Percentiles rank a stretch among this genome's conserved stretches.
Conservation (phyloP, 2,113 vertebrate genomes). For the Larimichthys crocea region DNA sequence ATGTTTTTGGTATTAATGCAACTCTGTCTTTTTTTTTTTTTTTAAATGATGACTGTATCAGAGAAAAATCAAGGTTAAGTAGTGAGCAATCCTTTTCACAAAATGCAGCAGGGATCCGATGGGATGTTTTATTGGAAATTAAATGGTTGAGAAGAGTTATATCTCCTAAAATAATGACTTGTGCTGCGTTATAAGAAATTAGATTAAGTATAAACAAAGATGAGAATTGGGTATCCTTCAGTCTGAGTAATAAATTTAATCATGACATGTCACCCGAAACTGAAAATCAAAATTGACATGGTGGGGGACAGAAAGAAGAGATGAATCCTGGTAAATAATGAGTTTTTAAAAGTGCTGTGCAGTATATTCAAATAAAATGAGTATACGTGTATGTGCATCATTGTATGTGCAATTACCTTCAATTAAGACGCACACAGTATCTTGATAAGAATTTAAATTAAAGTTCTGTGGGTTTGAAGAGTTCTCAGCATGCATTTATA, state of each 20-base stretch:
- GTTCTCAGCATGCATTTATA: background rate
- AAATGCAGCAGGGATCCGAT: background rate
- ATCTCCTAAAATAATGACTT: background rate
- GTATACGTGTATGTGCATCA: background rate
- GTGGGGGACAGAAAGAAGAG: background rate
- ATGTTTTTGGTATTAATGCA: too few species aligned
- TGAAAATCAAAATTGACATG: background rate
- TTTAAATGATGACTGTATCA: background rate
- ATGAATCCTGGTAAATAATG: background rate
- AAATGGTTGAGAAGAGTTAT: background rate
- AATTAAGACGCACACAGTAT: background rate
- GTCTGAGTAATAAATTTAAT: background rate
- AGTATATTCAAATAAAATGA: background rate
- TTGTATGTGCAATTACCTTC: background rate
- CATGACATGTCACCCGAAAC: background rate
- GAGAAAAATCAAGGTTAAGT: slow-evolving; percentile 1
- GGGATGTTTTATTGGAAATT: background rate
- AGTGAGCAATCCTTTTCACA: background rate
- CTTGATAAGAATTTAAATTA: background rate
- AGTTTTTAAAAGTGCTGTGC: background rate
- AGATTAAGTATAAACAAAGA: background rate
- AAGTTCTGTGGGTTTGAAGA: background rate
- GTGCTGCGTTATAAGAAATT: background rate
- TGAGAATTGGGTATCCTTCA: background rate
- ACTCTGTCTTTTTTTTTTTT: too few species aligned